Evolutionary conservation across 2,797 vertebrate species (phyloP), one percentile per base, ranked within the genome.

Genomic region (Neomorphus geoffroyi): DNA sequence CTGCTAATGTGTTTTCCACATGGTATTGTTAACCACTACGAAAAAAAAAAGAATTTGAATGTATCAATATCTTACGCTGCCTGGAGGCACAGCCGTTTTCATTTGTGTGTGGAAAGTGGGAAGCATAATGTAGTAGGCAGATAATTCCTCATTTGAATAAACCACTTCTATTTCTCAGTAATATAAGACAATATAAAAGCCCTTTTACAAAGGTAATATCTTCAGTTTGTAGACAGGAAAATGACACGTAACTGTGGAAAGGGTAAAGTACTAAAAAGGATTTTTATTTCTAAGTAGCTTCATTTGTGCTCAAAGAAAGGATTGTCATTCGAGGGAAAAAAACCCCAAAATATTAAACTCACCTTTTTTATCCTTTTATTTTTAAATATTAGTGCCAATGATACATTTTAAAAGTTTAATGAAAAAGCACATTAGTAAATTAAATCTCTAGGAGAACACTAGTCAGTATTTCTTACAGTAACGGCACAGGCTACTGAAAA

Each of bases 131-230:
- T 11, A 57, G 67, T 85, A 93, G 91, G 67, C 19, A 2, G 83
- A 85, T 93, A 95, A 94, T 92, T 88, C 41, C 80, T 94, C 86
- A 85, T 96, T 78, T 95, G 80, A 95, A 94, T 89, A 94, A 93
- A 48, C 27, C 33, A 65, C n/a, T 89, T 88, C 65, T 90, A 41
- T 85, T 92, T 92, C 74, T 65, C 46, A 65, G 57, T 54, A 88
- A 71, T 6, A 6, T 30, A 86, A 88, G 66, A 86, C 73, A 79
- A 77, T 50, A 88, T 56, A 92, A 93, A 91, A 94, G 33, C 41
- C 46, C n/a, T 87, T 88, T 78, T 85, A 66, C 18, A 57, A 86
- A 89, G 57, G 62, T 54, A 85, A 7, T 77, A 70, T 65, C 78
- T 94, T 90, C 78, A 45, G 53, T 82, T 35, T 71, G 64, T 54